Base-by-base conservation (phyloP, 2,113 vertebrate genomes). In the Mesitornis unicolor region DNA sequence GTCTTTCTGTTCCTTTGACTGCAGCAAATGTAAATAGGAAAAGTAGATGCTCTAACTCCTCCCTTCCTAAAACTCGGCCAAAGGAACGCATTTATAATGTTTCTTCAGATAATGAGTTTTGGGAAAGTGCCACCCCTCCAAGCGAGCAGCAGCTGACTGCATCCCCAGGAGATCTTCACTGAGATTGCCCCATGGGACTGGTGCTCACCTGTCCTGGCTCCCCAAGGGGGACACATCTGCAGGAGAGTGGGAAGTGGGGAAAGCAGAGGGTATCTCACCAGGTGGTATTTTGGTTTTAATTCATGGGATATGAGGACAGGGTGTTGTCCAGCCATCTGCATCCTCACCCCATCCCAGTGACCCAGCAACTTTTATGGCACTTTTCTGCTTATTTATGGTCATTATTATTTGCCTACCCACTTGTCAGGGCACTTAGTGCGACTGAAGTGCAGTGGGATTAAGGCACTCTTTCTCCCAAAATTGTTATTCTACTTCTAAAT, bases 131-230 rank as follows among this genome's bases (percentile, higher is more conserved):
- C 33, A 24, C 16, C 6, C 13, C 2, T 45, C 36, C 8, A 6
- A 43, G 61, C 0, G 0, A 51, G 65, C 11, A 9, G 21, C 7
- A 5, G 35, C 29, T 50, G 29, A 7, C 4, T 45, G 56, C 25
- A 16, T 0, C 5, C 40, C 76, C 43, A 36, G 24, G 22, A 50
- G 42, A 7, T 42, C 45, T 42, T 24, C 50, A 35, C 29, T 42
- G 42, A 71, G 36, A 33, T 78, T 68, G 12, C 7, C 33, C 51
- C 0, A 0, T 56, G 65, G 48, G 24, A 25, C 20, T 28, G 22
- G 25, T 19, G 36, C 13, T 59, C 2, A 0, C 17, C 47, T 67
- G 65, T 36, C 33, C 74, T 67, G 31, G 13, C 7, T 47, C 13
- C 47, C 47, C 8, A 2, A 12, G 7, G 16, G 20, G 5, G 3